phyloP scores from a whole-genome alignment of 2,113 vertebrate species.

The Sakesphorus luctuosus region DNA sequence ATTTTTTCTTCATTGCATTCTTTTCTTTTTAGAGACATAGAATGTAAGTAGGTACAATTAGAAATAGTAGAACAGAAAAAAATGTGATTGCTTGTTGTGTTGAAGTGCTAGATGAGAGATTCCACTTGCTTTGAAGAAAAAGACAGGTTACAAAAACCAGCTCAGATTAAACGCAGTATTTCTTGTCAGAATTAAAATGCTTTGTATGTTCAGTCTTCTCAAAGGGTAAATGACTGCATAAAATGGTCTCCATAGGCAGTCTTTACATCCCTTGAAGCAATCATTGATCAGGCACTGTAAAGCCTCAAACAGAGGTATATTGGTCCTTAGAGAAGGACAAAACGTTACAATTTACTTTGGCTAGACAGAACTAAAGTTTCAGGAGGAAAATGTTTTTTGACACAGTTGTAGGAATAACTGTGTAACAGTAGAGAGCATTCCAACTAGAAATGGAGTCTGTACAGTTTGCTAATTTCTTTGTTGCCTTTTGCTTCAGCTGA shows the following conservation, averaged over 20 bases:
- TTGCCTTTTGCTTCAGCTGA: neutral
- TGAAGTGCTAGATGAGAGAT: neutral
- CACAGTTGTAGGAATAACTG: neutral
- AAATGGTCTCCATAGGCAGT: neutral
- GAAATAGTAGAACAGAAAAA: neutral
- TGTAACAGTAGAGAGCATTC: neutral
- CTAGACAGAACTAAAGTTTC: conserved; percentile 19
- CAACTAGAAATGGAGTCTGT: neutral
- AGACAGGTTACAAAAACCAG: neutral
- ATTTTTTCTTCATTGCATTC: neutral
- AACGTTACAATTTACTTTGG: conserved; percentile 35
- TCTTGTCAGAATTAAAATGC: conserved; percentile 3
- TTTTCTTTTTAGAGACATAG: neutral
- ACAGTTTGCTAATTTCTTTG: neutral
- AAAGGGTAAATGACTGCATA: neutral
- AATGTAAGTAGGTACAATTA: neutral
- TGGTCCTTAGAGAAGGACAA: neutral
- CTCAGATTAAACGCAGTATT: neutral
- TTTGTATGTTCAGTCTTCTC: neutral
- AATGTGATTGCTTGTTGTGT: neutral
- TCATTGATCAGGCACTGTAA: neutral
- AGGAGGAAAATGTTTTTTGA: neutral
- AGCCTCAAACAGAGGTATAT: neutral
- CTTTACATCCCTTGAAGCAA: neutral
- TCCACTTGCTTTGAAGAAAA: neutral